Conservation (phyloP, 2,113 vertebrate genomes). For the Oncorhynchus kisutch region DNA sequence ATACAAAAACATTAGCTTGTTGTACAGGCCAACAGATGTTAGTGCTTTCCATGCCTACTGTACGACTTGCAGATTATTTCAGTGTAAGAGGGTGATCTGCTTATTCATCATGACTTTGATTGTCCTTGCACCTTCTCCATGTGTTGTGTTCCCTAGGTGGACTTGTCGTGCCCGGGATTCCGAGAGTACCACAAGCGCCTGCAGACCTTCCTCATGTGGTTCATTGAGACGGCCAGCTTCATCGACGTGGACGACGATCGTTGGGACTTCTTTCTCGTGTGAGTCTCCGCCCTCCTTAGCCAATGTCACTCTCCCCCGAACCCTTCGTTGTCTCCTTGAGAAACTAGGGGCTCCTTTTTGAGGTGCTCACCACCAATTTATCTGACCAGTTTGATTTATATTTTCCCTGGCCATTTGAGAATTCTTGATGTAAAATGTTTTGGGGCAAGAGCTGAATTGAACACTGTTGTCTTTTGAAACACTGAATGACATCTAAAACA, state of each 20-base stretch:
- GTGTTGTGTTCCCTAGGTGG: slow-evolving; percentile 75
- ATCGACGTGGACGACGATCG: slow-evolving; percentile 97
- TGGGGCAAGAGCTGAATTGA: slow-evolving; percentile 96
- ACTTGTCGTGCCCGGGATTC: slow-evolving; percentile 92
- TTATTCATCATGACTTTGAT: not conserved
- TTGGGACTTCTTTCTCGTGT: slow-evolving; percentile 99
- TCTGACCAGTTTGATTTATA: slow-evolving; percentile 97
- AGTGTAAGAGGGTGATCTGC: not conserved
- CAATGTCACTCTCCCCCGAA: slow-evolving; percentile 79
- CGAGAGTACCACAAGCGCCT: slow-evolving; percentile 95
- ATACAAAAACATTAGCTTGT: not conserved
- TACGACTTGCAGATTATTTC: not conserved
- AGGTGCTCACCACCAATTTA: slow-evolving; percentile 92
- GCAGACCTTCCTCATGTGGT: slow-evolving; percentile 99
- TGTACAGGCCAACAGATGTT: not conserved
- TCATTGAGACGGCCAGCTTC: slow-evolving; percentile 99
- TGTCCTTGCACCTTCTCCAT: not conserved
- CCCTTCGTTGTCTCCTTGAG: slow-evolving; percentile 72
- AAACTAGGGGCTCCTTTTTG: slow-evolving; percentile 86
- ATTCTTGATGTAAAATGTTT: slow-evolving; percentile 80
- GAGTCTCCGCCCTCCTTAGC: slow-evolving; percentile 84
- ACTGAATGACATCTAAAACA: slow-evolving; percentile 98
- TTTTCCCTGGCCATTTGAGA: slow-evolving; percentile 85
- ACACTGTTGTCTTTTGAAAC: slow-evolving; percentile 98
- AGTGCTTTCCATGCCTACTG: not conserved